Evolutionary conservation across 1,140 invertebrate genomes (phyloP), one percentile per base, ranked within the genome.

Genomic region (Melitaea cinxia): DNA sequence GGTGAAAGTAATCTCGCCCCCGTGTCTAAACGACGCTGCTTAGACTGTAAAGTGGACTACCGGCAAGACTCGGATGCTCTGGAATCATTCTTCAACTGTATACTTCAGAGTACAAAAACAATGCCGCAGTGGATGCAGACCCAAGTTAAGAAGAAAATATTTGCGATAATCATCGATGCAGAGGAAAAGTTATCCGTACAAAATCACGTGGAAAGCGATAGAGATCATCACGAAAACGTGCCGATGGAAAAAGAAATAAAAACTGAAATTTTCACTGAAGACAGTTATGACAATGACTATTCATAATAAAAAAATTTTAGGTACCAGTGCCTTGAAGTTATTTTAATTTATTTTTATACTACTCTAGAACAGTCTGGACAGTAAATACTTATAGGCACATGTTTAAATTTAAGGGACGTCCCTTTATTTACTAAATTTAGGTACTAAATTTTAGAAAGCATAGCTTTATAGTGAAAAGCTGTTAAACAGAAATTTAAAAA

Each of bases 61-160:
- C 63, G 54, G 1, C 58, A 75, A 35, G 69, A 76, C 0, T 30
- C 63, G 4, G 85, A 89, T 47, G 82, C 87, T 6, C 63, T 89
- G 35, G 83, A 85, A 47, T 82, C 80, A 6, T 89, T 89, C 50
- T 89, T 87, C 62, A 83, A 80, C 42, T 89, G 83, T 45, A 83
- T 87, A 24, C 65, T 85, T 24, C 78, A 83, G 61, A 85, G 80
- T 55, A 88, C 87, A 0, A 80, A 77, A 73, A 79, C 77, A 23
- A 89, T 89, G 87, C 87, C 87, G 0, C 70, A 65, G 7, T 87
- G 83, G 82, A 87, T 89, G 85, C 87, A 89, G 70, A 89, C 87
- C 0, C 81, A 87, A 73, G 84, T 89, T 0, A 89, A 89, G 57
- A 89, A 89, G 55, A 88, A 88, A 68, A 89, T 89, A 73, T 89